Evolutionary conservation across 1,140 invertebrate species (phyloP).

Genomic region (Battus philenor): DNA sequence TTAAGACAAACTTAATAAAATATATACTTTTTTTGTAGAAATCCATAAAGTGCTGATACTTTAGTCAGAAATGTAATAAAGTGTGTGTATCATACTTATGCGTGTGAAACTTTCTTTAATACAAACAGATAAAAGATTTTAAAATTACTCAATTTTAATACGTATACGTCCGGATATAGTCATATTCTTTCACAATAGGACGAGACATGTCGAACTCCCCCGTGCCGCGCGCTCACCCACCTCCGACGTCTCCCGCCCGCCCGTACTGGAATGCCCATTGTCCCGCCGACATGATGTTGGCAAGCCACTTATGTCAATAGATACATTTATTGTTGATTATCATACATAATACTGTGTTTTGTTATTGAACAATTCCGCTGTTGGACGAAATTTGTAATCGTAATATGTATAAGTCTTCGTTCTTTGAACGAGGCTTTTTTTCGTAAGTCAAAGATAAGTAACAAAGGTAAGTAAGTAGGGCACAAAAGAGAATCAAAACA

Average conservation of each 20-base stretch:
- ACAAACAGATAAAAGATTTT: conserved; percentile 5
- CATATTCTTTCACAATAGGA: conserved; percentile 34
- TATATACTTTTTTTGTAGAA: too few species aligned
- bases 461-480: conserved; percentile 29
- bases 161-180: conserved; percentile 31
- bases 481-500: too few species aligned
- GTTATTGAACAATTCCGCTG: conserved; percentile 2
- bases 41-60: too few species aligned
- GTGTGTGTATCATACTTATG: too few species aligned
- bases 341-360: conserved; percentile 4
- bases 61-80: too few species aligned
- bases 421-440: conserved; percentile 16
- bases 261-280: conserved; percentile 52
- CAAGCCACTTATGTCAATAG: conserved; percentile 51
- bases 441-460: conserved; percentile 21
- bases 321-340: conserved; percentile 30
- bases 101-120: too few species aligned
- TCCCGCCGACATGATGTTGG: conserved; percentile 52
- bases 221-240: conserved; percentile 17
- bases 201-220: conserved; percentile 28
- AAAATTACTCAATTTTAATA: conserved; percentile 32
- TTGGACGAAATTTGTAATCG: too few species aligned
- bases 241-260: conserved; percentile 22
- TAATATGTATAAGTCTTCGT: too few species aligned
- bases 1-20: too few species aligned